Evolutionary conservation across 2,113 vertebrate genomes (phyloP).

Genomic region (Lophochroa leadbeateri): DNA sequence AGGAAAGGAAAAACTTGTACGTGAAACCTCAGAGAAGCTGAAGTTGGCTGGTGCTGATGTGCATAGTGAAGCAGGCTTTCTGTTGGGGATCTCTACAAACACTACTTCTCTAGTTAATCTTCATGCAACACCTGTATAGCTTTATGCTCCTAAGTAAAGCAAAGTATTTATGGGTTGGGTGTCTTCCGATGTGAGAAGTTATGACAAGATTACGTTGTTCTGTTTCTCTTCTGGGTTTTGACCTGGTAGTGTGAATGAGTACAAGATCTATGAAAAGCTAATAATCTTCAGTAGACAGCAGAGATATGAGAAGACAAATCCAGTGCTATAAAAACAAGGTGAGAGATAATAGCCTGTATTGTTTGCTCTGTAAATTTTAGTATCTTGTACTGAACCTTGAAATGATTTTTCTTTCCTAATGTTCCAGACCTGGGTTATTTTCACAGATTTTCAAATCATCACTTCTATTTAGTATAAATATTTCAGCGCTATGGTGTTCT

Average conservation of each 20-base stretch:
- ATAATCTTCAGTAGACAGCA: not conserved
- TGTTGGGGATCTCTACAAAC: not conserved
- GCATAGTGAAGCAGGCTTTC: not conserved
- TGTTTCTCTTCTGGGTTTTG: not conserved
- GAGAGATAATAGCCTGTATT: not conserved
- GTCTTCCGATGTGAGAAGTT: not conserved
- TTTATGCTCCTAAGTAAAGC: not conserved
- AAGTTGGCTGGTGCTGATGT: not conserved
- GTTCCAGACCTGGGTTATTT: not conserved
- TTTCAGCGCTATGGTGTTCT: not conserved
- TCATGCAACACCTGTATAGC: not conserved
- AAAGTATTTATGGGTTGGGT: not conserved
- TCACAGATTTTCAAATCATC: not conserved
- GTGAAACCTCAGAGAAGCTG: not conserved
- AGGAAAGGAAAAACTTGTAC: not conserved
- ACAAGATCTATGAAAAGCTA: not conserved
- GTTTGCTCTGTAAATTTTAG: not conserved
- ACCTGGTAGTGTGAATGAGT: not conserved
- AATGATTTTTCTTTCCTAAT: not conserved
- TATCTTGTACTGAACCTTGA: not conserved
- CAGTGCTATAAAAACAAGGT: not conserved
- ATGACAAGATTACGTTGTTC: accelerated
- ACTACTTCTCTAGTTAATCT: not conserved
- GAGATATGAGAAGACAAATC: not conserved
- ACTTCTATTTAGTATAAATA: not conserved